Evolutionary conservation across 2,113 vertebrate species (phyloP).

Genomic region (Chlorodrepanis virens): DNA sequence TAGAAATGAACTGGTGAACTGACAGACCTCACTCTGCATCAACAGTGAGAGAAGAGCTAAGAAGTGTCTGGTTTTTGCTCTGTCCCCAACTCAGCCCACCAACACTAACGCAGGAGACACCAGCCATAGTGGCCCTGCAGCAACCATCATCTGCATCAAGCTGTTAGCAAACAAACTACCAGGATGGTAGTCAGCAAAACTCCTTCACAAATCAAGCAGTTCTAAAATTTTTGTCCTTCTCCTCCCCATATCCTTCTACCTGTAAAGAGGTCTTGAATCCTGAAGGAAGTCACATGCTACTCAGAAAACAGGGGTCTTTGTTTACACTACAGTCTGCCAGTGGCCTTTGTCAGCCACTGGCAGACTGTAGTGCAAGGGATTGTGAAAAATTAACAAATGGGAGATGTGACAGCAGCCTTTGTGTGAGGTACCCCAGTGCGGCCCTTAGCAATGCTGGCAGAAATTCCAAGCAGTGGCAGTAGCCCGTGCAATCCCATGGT

Average conservation of each 20-base stretch:
- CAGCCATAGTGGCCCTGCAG: neutral
- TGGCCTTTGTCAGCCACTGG: neutral
- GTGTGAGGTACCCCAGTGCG: accelerated
- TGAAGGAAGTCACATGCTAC: neutral
- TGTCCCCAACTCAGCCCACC: neutral
- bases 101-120: neutral
- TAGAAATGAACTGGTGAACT: neutral
- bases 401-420: neutral
- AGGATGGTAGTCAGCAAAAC: neutral
- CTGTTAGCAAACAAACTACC: neutral
- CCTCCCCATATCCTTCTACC: neutral
- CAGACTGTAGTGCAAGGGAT: neutral
- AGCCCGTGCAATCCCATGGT: neutral
- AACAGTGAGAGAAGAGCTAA: neutral
- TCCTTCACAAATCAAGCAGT: neutral
- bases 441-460: neutral
- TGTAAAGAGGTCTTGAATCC: neutral
- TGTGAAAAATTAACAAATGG: neutral
- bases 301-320: neutral
- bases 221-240: neutral
- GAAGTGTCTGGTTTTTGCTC: neutral
- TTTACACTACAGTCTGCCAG: no score
- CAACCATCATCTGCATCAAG: neutral
- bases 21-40: neutral
- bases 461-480: neutral